Conservation (phyloP, 2,888 invertebrate species). For the Asteroscopus sphinx region DNA sequence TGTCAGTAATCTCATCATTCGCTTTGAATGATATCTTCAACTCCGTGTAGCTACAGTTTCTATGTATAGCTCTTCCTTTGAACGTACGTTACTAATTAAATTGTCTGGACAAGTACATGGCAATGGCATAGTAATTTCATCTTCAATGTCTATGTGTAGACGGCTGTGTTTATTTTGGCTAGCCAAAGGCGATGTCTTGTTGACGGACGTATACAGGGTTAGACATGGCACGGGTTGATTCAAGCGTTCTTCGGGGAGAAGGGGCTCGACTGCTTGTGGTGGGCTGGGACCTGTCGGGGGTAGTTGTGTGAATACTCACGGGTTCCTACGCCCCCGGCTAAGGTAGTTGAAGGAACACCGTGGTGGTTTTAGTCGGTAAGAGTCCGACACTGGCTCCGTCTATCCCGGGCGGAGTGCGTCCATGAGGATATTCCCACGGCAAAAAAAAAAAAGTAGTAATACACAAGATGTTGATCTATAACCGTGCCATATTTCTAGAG, state of each 20-base stretch:
- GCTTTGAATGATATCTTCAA: neutral
- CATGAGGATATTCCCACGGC: too few relatives aligned
- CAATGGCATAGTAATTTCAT: slow-evolving; percentile 44
- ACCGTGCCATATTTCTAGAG: too few relatives aligned
- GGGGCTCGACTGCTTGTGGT: too few relatives aligned
- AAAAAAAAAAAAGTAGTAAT: too few relatives aligned
- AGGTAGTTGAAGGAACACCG: too few relatives aligned
- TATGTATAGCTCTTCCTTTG: slow-evolving; percentile 36
- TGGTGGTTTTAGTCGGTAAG: too few relatives aligned
- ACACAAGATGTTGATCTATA: too few relatives aligned
- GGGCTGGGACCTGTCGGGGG: too few relatives aligned
- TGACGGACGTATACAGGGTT: slow-evolving; percentile 26
- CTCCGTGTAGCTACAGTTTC: neutral
- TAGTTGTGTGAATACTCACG: too few relatives aligned
- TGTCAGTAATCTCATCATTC: neutral
- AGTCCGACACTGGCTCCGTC: too few relatives aligned
- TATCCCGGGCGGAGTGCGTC: too few relatives aligned
- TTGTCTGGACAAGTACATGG: slow-evolving; percentile 40
- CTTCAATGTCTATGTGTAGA: slow-evolving; percentile 38
- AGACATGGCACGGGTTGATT: slow-evolving; percentile 39
- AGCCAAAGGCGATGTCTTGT: slow-evolving; percentile 48
- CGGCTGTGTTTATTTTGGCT: slow-evolving; percentile 42
- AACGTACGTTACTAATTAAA: slow-evolving; percentile 47
- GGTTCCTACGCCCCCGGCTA: too few relatives aligned
- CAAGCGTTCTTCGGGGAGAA: slow-evolving; percentile 7